A percentile compares a stretch with the other conserved stretches of the same genome.
phyloP scores from a whole-genome alignment of 2,113 vertebrate genomes.

The Rousettus leschenaultii region DNA sequence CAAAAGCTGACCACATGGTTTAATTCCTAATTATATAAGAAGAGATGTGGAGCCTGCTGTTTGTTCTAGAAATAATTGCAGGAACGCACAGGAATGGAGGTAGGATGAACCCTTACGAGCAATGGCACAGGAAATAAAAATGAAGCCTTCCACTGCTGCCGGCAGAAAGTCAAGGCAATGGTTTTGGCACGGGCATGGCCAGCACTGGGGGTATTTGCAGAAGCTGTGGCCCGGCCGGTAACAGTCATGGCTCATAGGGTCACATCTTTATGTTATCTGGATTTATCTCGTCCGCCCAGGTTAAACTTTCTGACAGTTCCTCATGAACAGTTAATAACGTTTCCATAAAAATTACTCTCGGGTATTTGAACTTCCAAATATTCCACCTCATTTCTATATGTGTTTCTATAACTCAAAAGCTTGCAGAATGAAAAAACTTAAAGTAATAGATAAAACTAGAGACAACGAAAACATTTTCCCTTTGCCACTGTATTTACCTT shows the following conservation, averaged over 20 bases:
- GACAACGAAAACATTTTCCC: neutral
- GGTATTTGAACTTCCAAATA: neutral
- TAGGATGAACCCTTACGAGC: neutral
- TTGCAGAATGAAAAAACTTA: neutral
- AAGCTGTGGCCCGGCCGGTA: neutral
- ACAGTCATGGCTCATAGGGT: neutral
- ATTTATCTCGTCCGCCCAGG: neutral
- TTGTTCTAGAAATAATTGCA: neutral
- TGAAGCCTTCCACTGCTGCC: neutral
- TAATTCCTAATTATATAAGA: neutral
- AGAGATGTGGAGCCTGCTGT: neutral
- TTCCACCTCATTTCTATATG: neutral
- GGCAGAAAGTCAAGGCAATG: neutral
- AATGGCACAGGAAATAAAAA: neutral
- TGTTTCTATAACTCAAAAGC: neutral
- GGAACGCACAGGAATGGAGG: neutral
- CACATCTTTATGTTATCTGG: neutral
- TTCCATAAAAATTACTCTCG: neutral
- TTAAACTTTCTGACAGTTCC: neutral
- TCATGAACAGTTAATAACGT: neutral
- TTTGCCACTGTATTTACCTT: conserved; percentile 71
- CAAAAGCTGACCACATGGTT: neutral
- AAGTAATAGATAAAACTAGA: neutral
- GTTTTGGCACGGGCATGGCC: accelerated
- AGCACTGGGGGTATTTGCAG: neutral